Base-by-base conservation (phyloP, 2,888 invertebrate species). In the Disparrhopalites patrizii region DNA sequence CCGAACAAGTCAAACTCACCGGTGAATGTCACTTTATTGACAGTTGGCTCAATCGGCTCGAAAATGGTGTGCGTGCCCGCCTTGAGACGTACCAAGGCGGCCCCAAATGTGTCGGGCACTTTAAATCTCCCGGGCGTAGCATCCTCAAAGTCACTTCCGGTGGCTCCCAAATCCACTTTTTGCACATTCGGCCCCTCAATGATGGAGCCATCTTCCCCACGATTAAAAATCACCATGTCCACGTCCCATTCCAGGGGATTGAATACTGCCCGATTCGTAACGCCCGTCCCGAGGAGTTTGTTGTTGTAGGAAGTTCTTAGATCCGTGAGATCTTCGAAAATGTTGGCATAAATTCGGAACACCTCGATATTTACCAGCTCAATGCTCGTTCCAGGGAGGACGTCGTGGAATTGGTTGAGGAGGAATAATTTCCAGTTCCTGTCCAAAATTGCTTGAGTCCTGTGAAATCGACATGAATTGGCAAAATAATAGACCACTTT, bases 391-490 rank as follows among this genome's bases (percentile, higher is more conserved):
- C 82, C 82, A 3, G 82, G 82, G 36, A 83, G 75, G 4, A 82
- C 81, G 75, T 82, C 82, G 73, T 82, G 82, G 75, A 83, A 83
- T 75, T 82, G 82, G 70, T 83, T 82, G 30, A 82, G 77, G 27
- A 82, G 76, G 7, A 82, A 72, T 18, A 79, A 75, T 68, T 81
- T 80, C 82, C 82, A 82, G 60, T 73, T 68, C 31, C 68, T 55
- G 33, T 75, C 75, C 2, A 77, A 67, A 2, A 33, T 47, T 0
- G 5, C 55, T 66, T 68, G 68, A 27, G 70, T 70, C 55, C 68
- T 68, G 38, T 20, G 7, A 13, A 13, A n/a, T n/a, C n/a, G n/a
- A n/a, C n/a, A n/a, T n/a, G n/a, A 43, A 36, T 28, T 2, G 31
- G 23, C 1, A 4, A 33, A 57, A 57, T 56, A 54, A 20, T 25